Evolutionary conservation across 2,113 vertebrate genomes (phyloP).

Genomic region (Oceanites oceanicus): DNA sequence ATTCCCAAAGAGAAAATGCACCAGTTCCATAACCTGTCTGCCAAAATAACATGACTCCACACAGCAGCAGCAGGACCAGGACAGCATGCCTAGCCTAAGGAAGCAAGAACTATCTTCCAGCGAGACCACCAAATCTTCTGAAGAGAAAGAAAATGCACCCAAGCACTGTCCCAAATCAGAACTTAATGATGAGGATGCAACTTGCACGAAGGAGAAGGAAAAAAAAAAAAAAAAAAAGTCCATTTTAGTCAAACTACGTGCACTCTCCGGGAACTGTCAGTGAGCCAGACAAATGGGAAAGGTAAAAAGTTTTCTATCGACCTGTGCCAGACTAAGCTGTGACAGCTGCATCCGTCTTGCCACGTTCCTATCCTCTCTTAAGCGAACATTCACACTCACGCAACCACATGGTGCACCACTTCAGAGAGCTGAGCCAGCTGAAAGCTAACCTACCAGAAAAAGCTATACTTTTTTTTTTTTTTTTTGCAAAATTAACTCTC

Average conservation of each 20-base stretch:
- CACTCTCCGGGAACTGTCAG: background rate
- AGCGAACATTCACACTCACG: background rate
- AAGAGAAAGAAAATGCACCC: background rate
- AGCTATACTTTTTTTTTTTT: background rate
- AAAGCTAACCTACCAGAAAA: background rate
- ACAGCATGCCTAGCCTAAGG: background rate
- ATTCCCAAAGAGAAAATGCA: background rate
- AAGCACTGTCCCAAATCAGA: background rate
- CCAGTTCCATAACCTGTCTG: background rate
- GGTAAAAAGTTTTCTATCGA: background rate
- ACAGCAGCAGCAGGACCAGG: background rate
- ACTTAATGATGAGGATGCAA: background rate
- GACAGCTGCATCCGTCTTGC: background rate
- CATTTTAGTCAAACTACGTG: background rate
- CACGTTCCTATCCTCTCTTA: background rate
- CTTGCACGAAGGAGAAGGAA: rapidly evolving
- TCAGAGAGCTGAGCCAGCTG: background rate
- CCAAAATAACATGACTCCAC: background rate
- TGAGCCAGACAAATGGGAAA: background rate
- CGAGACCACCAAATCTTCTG: background rate
- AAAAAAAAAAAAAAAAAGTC: background rate
- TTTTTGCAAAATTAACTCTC: background rate
- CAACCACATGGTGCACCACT: background rate
- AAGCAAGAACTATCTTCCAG: background rate
- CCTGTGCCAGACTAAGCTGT: background rate